phyloP scores from a whole-genome alignment of 2,888 invertebrate genomes.

The Drosophila limbata region DNA sequence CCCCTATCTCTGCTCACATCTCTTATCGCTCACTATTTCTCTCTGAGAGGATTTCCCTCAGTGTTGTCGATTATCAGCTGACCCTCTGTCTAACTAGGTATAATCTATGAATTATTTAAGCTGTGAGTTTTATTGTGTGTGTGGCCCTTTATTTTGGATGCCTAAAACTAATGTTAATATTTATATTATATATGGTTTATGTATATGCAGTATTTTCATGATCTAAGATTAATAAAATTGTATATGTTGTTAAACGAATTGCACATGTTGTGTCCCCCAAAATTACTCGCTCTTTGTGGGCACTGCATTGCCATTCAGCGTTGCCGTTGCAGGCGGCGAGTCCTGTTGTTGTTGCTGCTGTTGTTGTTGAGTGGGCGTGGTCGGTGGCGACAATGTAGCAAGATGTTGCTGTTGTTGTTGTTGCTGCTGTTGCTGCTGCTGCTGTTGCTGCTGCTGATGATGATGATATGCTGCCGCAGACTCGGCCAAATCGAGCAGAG shows the following conservation, averaged over 20 bases:
- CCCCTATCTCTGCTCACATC: background rate
- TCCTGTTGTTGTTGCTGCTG: conserved; percentile 50
- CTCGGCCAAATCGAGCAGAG: conserved; percentile 68
- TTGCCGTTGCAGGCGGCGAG: conserved; percentile 38
- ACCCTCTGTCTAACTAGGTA: conserved; percentile 47
- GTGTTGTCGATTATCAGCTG: conserved; percentile 25
- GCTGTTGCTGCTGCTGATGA: conserved; percentile 68
- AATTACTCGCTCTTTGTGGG: conserved; percentile 69
- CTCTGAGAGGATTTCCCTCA: background rate
- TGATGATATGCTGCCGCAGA: conserved; percentile 75
- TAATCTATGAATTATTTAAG: conserved; percentile 31
- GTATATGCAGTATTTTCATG: conserved; percentile 6
- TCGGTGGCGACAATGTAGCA: conserved; percentile 79
- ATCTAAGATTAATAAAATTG: conserved; percentile 23
- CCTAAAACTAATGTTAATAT: conserved; percentile 3
- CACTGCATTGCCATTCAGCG: conserved; percentile 55
- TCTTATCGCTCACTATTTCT: background rate
- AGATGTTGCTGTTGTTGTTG: conserved; percentile 68
- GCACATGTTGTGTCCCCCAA: conserved; percentile 24
- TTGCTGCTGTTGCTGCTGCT: no score
- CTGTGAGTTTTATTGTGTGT: conserved; percentile 26
- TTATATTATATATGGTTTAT: background rate
- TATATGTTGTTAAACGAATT: conserved; percentile 34
- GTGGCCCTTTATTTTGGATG: background rate
- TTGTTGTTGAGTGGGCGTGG: conserved; percentile 76